Conservation (phyloP, 2,888 invertebrate species). For the Eristalis tenax region DNA sequence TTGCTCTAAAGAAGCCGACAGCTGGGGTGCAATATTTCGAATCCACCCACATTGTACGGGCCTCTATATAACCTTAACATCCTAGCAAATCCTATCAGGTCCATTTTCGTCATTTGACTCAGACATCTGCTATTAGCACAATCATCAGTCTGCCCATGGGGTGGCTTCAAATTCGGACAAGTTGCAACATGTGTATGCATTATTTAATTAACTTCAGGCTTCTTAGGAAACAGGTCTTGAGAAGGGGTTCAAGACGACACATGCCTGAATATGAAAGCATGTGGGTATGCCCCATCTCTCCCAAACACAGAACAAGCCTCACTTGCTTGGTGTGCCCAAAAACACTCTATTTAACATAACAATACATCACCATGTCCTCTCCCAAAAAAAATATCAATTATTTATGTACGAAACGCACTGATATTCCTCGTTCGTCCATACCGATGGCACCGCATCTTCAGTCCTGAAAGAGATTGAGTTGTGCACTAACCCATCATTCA, state of each 20-base stretch:
- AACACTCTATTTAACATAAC: constrained; percentile 7
- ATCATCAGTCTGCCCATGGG: too few relatives aligned
- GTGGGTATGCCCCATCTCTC: background rate
- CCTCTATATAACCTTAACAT: too few relatives aligned
- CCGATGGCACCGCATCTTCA: background rate
- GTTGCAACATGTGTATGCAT: too few relatives aligned
- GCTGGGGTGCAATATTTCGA: too few relatives aligned
- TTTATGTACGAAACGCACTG: background rate
- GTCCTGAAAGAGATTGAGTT: constrained; percentile 18
- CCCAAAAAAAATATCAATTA: constrained; percentile 7
- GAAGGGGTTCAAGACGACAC: background rate
- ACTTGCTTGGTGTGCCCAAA: background rate
- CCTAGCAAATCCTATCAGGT: too few relatives aligned
- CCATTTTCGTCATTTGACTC: too few relatives aligned
- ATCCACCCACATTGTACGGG: too few relatives aligned
- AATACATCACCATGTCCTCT: background rate
- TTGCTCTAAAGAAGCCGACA: too few relatives aligned
- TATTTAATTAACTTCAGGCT: too few relatives aligned
- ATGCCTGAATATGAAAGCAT: background rate
- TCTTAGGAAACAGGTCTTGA: background rate
- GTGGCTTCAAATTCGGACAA: too few relatives aligned
- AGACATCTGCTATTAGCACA: too few relatives aligned
- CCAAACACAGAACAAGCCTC: background rate
- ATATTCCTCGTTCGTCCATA: background rate
- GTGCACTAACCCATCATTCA: constrained; percentile 23